Conservation (phyloP, 2,888 invertebrate species). For the Linnaemya tessellans region DNA sequence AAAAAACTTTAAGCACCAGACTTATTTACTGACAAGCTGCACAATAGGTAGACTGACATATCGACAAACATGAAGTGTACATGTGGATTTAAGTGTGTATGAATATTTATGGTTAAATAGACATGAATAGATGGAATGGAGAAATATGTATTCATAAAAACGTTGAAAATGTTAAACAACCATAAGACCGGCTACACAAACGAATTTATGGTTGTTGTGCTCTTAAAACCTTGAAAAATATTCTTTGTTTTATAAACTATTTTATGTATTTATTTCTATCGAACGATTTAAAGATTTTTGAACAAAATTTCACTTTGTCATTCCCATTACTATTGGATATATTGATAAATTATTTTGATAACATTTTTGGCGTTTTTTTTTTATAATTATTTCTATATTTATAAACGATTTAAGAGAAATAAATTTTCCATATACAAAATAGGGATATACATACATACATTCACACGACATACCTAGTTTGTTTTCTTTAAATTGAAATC, state of each 20-base stretch:
- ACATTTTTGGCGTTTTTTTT: not conserved
- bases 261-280: not conserved
- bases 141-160: conserved; percentile 35
- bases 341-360: conserved; percentile 42
- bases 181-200: conserved; percentile 29
- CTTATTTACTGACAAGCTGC: conserved; percentile 25
- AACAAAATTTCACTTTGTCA: conserved; percentile 11
- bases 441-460: not conserved
- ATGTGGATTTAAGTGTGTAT: conserved; percentile 13
- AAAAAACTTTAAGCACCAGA: conserved; percentile 36
- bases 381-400: conserved; percentile 17
- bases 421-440: conserved; percentile 14
- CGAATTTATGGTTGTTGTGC: not conserved
- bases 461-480: not conserved
- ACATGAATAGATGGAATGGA: conserved; percentile 50
- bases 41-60: conserved; percentile 20
- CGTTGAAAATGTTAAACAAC: conserved; percentile 36
- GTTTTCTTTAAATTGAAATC: conserved; percentile 8
- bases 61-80: conserved; percentile 26
- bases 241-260: conserved; percentile 43
- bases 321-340: conserved; percentile 20
- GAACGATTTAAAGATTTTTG: conserved; percentile 11
- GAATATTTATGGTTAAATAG: conserved; percentile 55
- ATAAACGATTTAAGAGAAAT: not conserved
- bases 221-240: conserved; percentile 60